phyloP scores from a whole-genome alignment of 2,888 invertebrate genomes.

The Euspilapteryx auroguttella region DNA sequence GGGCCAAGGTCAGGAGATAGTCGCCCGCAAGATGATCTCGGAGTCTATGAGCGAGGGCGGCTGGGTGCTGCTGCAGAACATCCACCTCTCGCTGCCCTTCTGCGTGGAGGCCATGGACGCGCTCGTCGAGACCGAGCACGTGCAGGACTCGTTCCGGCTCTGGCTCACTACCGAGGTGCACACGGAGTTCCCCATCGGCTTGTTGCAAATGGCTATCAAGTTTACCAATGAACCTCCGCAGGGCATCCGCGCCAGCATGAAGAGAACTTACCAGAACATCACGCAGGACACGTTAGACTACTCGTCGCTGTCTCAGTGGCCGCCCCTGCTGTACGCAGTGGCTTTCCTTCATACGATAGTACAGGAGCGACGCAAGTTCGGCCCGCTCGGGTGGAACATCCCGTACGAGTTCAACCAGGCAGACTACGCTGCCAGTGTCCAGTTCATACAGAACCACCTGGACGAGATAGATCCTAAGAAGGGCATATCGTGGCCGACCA shows the following conservation, averaged over 20 bases:
- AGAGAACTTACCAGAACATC: slow-evolving; percentile 87
- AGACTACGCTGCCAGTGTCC: slow-evolving; percentile 93
- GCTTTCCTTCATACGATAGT: slow-evolving; percentile 95
- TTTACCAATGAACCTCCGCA: slow-evolving; percentile 98
- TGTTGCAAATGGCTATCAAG: slow-evolving; percentile 90
- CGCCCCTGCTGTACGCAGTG: slow-evolving; percentile 88
- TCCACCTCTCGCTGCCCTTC: slow-evolving; percentile 93
- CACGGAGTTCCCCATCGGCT: slow-evolving; percentile 87
- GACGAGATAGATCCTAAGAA: slow-evolving; percentile 97
- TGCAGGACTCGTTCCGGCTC: slow-evolving; percentile 81
- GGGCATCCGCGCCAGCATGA: slow-evolving; percentile 84
- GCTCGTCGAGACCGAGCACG: slow-evolving; percentile 79
- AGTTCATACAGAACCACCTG: slow-evolving; percentile 94
- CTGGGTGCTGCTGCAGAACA: slow-evolving; percentile 95
- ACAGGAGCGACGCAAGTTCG: slow-evolving; percentile 94
- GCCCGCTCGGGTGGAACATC: slow-evolving; percentile 95
- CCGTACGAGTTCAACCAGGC: slow-evolving; percentile 98
- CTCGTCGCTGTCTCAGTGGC: slow-evolving; percentile 90
- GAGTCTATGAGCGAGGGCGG: slow-evolving; percentile 81
- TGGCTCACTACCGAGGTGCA: slow-evolving; percentile 97
- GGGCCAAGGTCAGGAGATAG: slow-evolving; percentile 95
- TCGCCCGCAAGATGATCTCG: slow-evolving; percentile 80
- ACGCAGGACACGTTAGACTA: slow-evolving; percentile 92
- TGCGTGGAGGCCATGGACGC: slow-evolving; percentile 91
- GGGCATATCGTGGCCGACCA: slow-evolving; percentile 96